phyloP scores from a whole-genome alignment of 1,140 invertebrate species.

The Megalopta genalis region DNA sequence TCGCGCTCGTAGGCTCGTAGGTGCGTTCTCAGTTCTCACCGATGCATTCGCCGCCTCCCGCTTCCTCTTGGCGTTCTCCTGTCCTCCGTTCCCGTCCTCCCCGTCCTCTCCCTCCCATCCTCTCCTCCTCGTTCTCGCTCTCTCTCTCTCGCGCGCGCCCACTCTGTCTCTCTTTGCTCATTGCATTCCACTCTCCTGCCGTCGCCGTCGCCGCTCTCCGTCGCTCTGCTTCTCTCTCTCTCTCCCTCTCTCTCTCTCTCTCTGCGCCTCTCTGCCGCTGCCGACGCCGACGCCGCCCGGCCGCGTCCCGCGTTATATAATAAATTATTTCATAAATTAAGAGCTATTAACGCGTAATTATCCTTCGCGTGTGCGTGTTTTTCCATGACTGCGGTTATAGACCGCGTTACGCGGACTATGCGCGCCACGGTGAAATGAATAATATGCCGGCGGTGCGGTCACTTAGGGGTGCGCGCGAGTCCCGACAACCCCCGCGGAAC shows the following conservation, averaged over 20 bases:
- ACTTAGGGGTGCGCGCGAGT: slow-evolving; percentile 30
- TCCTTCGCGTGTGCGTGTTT: slow-evolving; percentile 67
- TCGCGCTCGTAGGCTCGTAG: slow-evolving; percentile 3
- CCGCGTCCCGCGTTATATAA: slow-evolving; percentile 64
- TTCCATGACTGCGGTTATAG: slow-evolving; percentile 67
- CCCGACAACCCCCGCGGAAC: slow-evolving; percentile 14
- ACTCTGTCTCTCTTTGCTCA: no score
- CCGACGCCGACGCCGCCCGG: slow-evolving; percentile 37
- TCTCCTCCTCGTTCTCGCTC: no score
- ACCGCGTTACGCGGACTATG: slow-evolving; percentile 61
- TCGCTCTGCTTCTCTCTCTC: no score
- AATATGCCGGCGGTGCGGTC: slow-evolving; percentile 39
- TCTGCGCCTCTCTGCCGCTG: slow-evolving; percentile 12
- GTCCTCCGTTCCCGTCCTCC: no score
- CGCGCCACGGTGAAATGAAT: slow-evolving; percentile 46
- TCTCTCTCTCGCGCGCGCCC: no score
- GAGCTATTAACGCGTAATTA: slow-evolving; percentile 70
- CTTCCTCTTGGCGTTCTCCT: not conserved
- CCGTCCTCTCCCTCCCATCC: no score
- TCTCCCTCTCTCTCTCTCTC: no score
- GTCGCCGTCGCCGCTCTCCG: no score
- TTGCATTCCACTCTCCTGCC: no score
- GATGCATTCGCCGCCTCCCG: slow-evolving; percentile 1
- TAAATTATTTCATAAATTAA: slow-evolving; percentile 73
- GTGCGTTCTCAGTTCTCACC: slow-evolving; percentile 37